phyloP scores from a whole-genome alignment of 2,797 vertebrate species.

The Cirrhinus molitorella region DNA sequence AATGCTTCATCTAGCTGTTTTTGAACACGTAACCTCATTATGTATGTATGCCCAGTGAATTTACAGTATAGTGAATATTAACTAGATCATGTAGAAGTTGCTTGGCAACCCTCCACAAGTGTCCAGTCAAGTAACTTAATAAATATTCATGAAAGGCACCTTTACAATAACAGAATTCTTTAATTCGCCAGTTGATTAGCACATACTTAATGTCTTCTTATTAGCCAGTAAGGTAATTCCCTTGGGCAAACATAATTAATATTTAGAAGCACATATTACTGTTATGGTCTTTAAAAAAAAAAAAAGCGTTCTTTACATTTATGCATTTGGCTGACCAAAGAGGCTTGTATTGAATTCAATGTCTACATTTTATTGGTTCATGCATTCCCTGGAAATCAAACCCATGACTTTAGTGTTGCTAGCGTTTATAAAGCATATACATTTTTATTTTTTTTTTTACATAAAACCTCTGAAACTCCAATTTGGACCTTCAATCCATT shows the following conservation, averaged over 20 bases:
- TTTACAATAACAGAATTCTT: not conserved
- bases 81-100: not conserved
- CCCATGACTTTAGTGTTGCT: not conserved
- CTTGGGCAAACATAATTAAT: not conserved
- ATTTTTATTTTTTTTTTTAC: too few species aligned
- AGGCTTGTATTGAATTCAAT: not conserved
- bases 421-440: too few species aligned
- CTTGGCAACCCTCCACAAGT: not conserved
- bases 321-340: not conserved
- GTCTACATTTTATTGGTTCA: not conserved
- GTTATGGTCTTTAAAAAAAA: not conserved
- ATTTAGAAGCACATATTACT: not conserved
- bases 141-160: not conserved
- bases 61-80: conserved; percentile 1
- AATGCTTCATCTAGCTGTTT: not conserved
- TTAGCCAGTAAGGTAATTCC: too few species aligned
- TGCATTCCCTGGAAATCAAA: not conserved
- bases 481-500: too few species aligned
- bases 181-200: conserved; percentile 9
- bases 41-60: not conserved
- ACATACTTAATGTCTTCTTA: not conserved
- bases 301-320: not conserved
- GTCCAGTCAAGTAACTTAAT: not conserved
- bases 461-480: too few species aligned
- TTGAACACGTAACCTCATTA: conserved; percentile 4